Base-by-base conservation (phyloP, 2,888 invertebrate species). In the Camptogramma bilineatum region DNA sequence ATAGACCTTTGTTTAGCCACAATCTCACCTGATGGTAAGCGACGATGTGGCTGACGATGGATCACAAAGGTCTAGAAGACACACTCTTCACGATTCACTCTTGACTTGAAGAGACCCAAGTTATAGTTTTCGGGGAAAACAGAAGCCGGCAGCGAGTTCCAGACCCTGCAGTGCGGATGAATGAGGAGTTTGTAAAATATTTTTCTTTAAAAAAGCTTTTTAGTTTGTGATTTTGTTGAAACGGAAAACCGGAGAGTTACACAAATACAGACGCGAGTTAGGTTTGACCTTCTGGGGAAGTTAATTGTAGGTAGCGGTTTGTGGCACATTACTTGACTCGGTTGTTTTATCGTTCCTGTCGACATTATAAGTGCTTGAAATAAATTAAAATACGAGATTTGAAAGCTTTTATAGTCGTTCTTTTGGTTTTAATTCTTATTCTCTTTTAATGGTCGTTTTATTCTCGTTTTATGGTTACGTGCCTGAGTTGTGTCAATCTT, bases 271-370 rank as follows among this genome's bases (percentile, higher is more conserved):
- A 44, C 46, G 28, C 28, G 55, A 57, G 63, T 64, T 55, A 59
- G 52, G 60, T 28, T 55, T 63, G 63, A 59, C 61, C 58, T 66
- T 63, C 65, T 54, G 9, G 18, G 21, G 18, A 57, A 51, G 39
- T 65, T 60, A 63, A 61, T 64, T 62, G 51, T 62, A 60, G 51
- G 53, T 53, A 63, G 65, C 57, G 63, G 60, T 63, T 63, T 55
- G 61, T 50, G 44, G 19, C 47, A 52, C 47, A 52, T 52, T 52
- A 52, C 52, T 48, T 42, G 48, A 19, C 54, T 54, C 48, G 44
- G 53, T 64, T 64, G 55, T 60, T 67, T 67, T 55, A 68, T 55
- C 51, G 62, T 68, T 64, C 56, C 51, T 62, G 62, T 64, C 58
- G 57, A 52, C 62, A 57, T 60, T 65, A 34, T 57, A 56, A 34